Conservation (phyloP, 2,797 vertebrate genomes). For the Muscicapa striata region DNA sequence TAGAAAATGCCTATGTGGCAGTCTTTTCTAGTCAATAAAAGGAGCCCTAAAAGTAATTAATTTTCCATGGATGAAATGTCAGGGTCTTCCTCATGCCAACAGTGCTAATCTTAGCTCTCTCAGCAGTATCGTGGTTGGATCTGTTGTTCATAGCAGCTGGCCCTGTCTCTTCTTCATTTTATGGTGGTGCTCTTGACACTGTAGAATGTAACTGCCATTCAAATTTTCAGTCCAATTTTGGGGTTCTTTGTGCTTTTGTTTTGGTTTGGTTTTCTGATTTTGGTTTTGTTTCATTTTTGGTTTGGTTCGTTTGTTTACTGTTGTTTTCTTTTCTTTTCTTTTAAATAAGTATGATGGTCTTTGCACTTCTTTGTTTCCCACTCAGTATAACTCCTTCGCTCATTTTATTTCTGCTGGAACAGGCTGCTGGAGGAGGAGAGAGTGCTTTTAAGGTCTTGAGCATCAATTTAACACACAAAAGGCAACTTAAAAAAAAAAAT, state of each 20-base stretch:
- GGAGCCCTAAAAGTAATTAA: not conserved
- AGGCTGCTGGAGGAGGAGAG: not conserved
- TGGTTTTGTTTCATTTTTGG: no score
- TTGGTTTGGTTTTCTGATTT: not conserved
- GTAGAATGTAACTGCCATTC: not conserved
- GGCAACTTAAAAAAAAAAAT: not conserved
- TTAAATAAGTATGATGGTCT: not conserved
- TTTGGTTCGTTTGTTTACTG: no score
- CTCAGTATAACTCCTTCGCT: not conserved
- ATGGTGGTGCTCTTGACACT: not conserved
- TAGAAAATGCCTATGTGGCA: not conserved
- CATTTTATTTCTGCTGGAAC: not conserved
- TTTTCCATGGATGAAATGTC: not conserved
- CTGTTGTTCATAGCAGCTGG: not conserved
- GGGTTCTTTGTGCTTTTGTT: not conserved
- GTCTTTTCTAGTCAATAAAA: not conserved
- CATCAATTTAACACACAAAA: not conserved
- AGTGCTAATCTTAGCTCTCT: not conserved
- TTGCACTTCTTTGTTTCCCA: not conserved
- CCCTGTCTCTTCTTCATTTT: not conserved
- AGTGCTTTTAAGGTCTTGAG: not conserved
- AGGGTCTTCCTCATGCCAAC: not conserved
- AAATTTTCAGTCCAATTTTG: not conserved
- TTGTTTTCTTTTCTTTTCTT: not conserved
- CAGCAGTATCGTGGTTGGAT: not conserved